Evolutionary conservation across 2,113 vertebrate genomes (phyloP).

Genomic region (Bubo scandiacus): DNA sequence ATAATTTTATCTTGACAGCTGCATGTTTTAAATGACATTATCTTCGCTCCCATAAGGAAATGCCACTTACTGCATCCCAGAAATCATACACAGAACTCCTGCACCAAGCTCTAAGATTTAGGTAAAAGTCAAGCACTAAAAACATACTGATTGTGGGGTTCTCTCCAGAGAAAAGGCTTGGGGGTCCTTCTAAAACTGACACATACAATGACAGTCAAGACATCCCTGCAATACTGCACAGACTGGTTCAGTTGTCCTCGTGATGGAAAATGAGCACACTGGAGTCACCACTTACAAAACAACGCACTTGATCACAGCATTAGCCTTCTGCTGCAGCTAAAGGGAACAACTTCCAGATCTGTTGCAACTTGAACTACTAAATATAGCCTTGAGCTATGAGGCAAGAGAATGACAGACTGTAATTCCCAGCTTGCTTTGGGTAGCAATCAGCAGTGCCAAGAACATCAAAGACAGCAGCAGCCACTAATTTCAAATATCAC

Average conservation of each 20-base stretch:
- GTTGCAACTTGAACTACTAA: conserved; percentile 41
- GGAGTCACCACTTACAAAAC: background rate
- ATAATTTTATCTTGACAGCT: background rate
- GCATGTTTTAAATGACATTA: background rate
- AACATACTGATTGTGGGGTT: background rate
- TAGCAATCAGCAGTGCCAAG: background rate
- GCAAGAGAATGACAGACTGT: conserved; percentile 8
- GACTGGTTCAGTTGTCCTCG: background rate
- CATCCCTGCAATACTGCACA: background rate
- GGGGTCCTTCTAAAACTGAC: background rate
- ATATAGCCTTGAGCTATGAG: conserved; percentile 53
- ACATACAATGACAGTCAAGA: background rate
- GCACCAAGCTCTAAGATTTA: background rate
- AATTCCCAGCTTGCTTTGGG: conserved; percentile 48
- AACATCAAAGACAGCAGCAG: conserved; percentile 18
- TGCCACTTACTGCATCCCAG: background rate
- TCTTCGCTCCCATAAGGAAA: background rate
- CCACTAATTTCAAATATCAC: background rate
- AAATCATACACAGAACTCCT: rapidly evolving
- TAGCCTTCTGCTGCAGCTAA: background rate
- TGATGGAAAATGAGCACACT: background rate
- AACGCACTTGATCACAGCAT: background rate
- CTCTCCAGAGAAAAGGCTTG: background rate
- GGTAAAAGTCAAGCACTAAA: background rate
- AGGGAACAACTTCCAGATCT: conserved; percentile 38